Evolutionary conservation across 2,888 invertebrate genomes (phyloP).

Genomic region (Autographa pulchrina): DNA sequence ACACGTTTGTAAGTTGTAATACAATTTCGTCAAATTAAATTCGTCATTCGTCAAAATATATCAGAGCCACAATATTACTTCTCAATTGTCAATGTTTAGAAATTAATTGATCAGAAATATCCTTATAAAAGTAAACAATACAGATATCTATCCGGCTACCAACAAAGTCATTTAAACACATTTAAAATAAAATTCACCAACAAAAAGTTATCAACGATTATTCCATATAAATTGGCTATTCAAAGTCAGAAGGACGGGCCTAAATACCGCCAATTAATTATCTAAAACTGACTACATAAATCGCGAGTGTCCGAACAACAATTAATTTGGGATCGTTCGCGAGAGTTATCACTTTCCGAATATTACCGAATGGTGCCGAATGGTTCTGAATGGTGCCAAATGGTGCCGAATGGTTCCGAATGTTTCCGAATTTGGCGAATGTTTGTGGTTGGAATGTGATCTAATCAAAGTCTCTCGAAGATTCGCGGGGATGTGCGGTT

Average conservation of each 20-base stretch:
- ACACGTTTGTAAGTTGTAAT: no score
- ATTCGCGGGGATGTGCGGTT: neutral
- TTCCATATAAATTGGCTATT: slow-evolving; percentile 26
- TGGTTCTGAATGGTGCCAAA: no score
- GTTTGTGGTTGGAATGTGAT: neutral
- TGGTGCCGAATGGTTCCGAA: no score
- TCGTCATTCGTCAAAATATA: no score
- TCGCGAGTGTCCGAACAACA: slow-evolving; percentile 30
- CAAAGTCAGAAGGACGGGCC: slow-evolving; percentile 19
- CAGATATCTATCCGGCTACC: no score
- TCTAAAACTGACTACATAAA: slow-evolving; percentile 40
- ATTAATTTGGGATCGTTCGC: slow-evolving; percentile 44
- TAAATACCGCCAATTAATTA: slow-evolving; percentile 31
- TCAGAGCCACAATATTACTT: no score
- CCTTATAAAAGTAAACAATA: neutral
- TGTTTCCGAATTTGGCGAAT: neutral
- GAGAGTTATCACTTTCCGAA: slow-evolving; percentile 29
- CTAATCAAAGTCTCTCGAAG: slow-evolving; percentile 3
- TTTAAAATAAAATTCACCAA: neutral
- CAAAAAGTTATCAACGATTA: slow-evolving; percentile 26
- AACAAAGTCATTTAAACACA: neutral
- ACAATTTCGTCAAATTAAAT: no score
- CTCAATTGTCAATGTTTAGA: neutral
- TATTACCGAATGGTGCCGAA: no score
- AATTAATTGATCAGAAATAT: neutral